phyloP scores from a whole-genome alignment of 2,113 vertebrate genomes.

The Bos javanicus region DNA sequence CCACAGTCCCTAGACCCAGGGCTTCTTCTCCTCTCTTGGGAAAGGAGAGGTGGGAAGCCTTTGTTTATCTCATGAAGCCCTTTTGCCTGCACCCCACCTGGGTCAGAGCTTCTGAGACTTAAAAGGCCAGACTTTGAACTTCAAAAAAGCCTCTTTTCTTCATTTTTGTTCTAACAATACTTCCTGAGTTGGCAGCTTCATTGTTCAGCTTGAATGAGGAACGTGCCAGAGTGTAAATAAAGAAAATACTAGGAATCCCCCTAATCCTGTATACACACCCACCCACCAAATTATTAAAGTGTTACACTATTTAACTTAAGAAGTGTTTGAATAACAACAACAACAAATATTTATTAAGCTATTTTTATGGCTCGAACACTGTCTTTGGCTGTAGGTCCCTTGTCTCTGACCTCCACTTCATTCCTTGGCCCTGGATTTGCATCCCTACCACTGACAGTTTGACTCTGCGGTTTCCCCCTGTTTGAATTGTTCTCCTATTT shows the following conservation, averaged over 20 bases:
- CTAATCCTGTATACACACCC: background rate
- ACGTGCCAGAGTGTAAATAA: background rate
- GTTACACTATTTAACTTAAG: background rate
- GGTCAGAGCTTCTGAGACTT: slow-evolving; percentile 19
- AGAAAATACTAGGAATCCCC: background rate
- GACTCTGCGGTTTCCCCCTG: background rate
- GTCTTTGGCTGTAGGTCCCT: background rate
- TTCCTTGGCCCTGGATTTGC: background rate
- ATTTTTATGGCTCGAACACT: accelerated
- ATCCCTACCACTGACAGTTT: background rate
- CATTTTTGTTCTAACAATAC: background rate
- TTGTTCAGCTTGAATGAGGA: background rate
- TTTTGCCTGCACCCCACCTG: background rate
- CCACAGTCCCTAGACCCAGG: background rate
- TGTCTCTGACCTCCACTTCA: background rate
- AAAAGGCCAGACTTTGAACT: slow-evolving; percentile 41
- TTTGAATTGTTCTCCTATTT: background rate
- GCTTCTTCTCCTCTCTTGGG: background rate
- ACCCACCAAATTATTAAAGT: background rate
- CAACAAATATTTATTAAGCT: background rate
- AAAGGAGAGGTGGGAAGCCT: background rate
- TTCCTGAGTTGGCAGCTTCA: slow-evolving; percentile 28
- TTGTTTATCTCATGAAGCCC: slow-evolving; percentile 5
- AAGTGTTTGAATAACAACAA: background rate
- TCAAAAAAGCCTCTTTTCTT: slow-evolving; percentile 13